Percentiles rank a stretch among this genome's conserved stretches.
phyloP scores from a whole-genome alignment of 1,140 invertebrate genomes.

The Lordiphosa clarofinis region DNA sequence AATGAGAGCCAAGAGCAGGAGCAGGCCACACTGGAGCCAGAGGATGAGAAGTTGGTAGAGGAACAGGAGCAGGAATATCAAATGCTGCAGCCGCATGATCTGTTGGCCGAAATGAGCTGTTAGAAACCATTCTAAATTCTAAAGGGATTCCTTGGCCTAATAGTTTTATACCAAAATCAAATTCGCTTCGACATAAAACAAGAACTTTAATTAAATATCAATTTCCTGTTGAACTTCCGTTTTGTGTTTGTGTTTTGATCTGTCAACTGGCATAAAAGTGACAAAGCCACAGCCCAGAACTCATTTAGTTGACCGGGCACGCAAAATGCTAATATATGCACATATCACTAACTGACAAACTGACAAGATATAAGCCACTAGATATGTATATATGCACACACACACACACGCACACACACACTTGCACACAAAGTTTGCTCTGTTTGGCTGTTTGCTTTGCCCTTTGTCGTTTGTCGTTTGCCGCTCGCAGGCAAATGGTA shows the following conservation, averaged over 20 bases:
- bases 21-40: too few species aligned
- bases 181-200: too few species aligned
- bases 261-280: conserved; percentile 6
- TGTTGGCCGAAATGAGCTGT: conserved; percentile 12
- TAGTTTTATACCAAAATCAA: too few species aligned
- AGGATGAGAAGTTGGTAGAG: too few species aligned
- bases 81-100: too few species aligned
- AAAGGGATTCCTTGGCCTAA: too few species aligned
- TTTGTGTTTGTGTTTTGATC: conserved; percentile 7
- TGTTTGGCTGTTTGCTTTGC: conserved; percentile 7
- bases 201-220: conserved; percentile 12
- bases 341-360: conserved; percentile 9
- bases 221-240: conserved; percentile 4
- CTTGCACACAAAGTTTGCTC: conserved; percentile 8
- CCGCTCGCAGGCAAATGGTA: conserved; percentile 13
- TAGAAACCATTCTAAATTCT: too few species aligned
- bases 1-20: too few species aligned
- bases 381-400: conserved; percentile 5
- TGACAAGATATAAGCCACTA: conserved; percentile 9
- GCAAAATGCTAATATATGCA: conserved; percentile 11
- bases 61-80: too few species aligned
- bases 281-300: not conserved
- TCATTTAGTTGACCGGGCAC: conserved; percentile 11
- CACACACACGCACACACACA: too few species aligned
- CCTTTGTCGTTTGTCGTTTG: conserved; percentile 15